Evolutionary conservation across 2,113 vertebrate species (phyloP).

Genomic region (Pelusios castaneus): DNA sequence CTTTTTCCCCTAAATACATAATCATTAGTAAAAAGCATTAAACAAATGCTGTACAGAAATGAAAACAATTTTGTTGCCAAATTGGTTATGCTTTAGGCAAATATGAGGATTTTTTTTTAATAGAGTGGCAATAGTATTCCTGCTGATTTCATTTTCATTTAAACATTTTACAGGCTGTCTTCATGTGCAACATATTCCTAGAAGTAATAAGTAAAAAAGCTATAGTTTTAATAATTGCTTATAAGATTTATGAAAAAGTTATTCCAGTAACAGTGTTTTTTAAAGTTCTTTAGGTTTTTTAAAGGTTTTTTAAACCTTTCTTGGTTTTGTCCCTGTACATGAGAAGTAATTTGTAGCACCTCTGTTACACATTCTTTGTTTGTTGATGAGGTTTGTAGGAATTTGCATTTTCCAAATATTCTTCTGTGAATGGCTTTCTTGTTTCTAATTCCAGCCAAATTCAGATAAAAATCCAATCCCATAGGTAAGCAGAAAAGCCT

Average conservation of each 20-base stretch:
- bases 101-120: not conserved
- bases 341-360: not conserved
- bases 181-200: not conserved
- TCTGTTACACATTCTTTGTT: not conserved
- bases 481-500: not conserved
- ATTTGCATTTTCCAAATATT: not conserved
- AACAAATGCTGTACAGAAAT: constrained; percentile 58
- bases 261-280: not conserved
- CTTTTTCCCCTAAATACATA: constrained; percentile 61
- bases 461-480: constrained; percentile 8
- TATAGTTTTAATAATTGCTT: constrained; percentile 2
- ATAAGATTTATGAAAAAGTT: not conserved
- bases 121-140: not conserved
- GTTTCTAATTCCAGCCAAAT: constrained; percentile 12
- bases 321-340: not conserved
- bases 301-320: not conserved
- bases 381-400: not conserved
- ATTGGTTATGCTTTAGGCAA: constrained; percentile 48
- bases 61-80: constrained; percentile 63
- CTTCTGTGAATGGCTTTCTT: not conserved
- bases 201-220: not conserved
- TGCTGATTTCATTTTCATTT: constrained; percentile 40
- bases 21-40: constrained; percentile 45
- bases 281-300: too few species aligned
- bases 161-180: constrained; percentile 37